Conservation (phyloP, 2,888 invertebrate species). For the Napeogenes inachia region DNA sequence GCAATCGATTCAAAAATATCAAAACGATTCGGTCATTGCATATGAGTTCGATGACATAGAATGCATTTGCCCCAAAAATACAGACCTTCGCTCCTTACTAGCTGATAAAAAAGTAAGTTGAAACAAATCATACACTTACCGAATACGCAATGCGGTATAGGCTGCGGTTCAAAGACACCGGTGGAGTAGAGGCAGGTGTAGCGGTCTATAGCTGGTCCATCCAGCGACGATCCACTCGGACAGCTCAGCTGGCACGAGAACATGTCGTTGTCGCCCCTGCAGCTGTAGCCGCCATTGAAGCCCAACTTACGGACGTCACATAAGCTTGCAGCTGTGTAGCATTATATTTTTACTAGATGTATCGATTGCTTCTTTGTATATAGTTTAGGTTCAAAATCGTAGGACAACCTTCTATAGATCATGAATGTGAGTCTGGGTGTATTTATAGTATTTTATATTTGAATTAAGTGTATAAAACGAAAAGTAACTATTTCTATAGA, state of each 20-base stretch:
- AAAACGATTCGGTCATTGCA: no score
- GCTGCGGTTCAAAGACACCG: slow-evolving; percentile 81
- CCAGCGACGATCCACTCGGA: slow-evolving; percentile 80
- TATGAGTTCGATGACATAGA: no score
- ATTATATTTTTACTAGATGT: no score
- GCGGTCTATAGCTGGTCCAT: slow-evolving; percentile 74
- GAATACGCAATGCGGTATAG: slow-evolving; percentile 84
- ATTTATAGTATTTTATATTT: no score
- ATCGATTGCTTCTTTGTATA: no score
- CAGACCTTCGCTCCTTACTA: not conserved
- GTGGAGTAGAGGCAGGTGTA: slow-evolving; percentile 83
- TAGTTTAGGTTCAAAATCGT: no score
- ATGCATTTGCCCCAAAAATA: no score
- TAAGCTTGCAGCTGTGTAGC: slow-evolving; percentile 69
- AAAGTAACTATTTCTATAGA: no score
- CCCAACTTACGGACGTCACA: slow-evolving; percentile 80
- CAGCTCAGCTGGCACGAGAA: slow-evolving; percentile 83
- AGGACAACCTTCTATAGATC: no score
- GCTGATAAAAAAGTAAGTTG: not conserved
- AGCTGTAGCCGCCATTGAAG: slow-evolving; percentile 88
- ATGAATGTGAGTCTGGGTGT: no score
- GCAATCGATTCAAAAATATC: no score
- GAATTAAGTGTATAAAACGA: no score
- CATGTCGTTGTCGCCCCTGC: slow-evolving; percentile 78
- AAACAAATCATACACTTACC: slow-evolving; percentile 72